These are phyloP conservation scores for Cyanoramphus novaezelandiae DNA, from an alignment of 2,113 vertebrate genomes.

Conservation along the genomic window DNA sequence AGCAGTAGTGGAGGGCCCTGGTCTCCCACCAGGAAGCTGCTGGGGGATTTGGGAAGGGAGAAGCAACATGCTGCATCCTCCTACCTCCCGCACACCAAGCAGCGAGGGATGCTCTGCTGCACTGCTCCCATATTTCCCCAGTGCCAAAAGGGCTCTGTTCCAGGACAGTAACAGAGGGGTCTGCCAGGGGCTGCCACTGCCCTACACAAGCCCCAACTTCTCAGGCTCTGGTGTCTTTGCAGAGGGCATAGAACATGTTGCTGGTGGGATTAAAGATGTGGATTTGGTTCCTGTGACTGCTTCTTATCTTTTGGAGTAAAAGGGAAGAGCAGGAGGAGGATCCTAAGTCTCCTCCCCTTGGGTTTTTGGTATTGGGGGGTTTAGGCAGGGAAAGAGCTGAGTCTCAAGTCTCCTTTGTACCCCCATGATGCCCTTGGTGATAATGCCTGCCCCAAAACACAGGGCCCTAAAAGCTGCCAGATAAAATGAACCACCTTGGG, in stretches of 20 bases:
- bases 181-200: not conserved
- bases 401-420: not conserved
- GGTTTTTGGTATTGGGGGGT: no score
- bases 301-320: not conserved
- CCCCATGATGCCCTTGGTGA: not conserved
- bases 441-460: accelerated
- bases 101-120: accelerated
- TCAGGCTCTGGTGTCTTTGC: not conserved
- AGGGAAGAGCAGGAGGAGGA: not conserved
- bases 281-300: not conserved
- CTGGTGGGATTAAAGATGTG: not conserved
- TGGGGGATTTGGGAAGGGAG: not conserved
- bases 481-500: not conserved
- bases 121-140: not conserved
- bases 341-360: not conserved
- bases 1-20: not conserved
- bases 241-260: not conserved
- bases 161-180: not conserved
- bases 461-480: not conserved
- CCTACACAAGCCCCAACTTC: not conserved
- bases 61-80: not conserved
- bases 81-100: accelerated
- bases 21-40: not conserved
- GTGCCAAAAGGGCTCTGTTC: not conserved
- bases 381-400: not conserved